Evolutionary conservation across 2,797 vertebrate species (phyloP), one percentile per base, ranked within the genome.

Genomic region (Poecilia velifera): DNA sequence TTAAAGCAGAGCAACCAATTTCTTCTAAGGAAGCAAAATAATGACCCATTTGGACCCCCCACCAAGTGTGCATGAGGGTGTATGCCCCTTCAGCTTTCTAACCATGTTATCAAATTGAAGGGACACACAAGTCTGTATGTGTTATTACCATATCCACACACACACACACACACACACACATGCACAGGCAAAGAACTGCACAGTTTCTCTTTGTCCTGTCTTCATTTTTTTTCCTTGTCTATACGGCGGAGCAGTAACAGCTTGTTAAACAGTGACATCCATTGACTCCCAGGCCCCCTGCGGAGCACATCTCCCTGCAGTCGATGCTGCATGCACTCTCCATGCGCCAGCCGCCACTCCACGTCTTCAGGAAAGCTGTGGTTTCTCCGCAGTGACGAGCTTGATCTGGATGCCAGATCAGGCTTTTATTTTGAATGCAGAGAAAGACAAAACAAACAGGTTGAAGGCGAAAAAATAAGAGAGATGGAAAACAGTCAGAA

Each of bases 221-320:
- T 89, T 86, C 88, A 89, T 55, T 72, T 72, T 77, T 73, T 92
- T 92, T 93, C 89, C 84, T 78, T 90, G 88, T 94, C 90, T 92
- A 84, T 88, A 88, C 85, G 89, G 82, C 86, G 83, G 86, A 80
- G 86, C 82, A 88, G 84, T 92, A 94, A 91, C 91, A 91, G 93
- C 91, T 96, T 93, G 94, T 95, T 95, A 93, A 94, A 94, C 89
- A 94, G 90, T 95, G 95, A 94, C 94, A 95, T 94, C 92, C 90
- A 92, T 89, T 93, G 93, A 94, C 90, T 92, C 89, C 90, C 89
- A 79, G 88, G 82, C 83, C 87, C 87, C 88, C 86, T 22, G 86
- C 89, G 84, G 92, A 89, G 90, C 90, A 88, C 86, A 82, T 91
- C 83, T 86, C 82, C 76, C 81, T 87, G 87, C 83, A 84, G 86